Conservation (phyloP, 2,113 vertebrate genomes). For the Beaufortia kweichowensis region DNA sequence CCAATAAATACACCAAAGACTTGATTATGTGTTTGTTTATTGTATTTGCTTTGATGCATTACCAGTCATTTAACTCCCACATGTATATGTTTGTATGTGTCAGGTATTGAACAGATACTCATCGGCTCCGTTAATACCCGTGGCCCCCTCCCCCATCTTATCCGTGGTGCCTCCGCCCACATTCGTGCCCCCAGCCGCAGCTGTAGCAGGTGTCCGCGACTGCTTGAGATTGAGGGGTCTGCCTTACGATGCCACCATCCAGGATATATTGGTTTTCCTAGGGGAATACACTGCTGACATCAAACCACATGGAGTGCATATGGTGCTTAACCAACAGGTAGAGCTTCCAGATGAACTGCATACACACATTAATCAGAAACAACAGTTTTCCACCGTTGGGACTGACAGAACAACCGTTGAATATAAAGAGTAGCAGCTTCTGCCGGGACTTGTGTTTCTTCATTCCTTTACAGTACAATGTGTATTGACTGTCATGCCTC, state of each 20-base stretch:
- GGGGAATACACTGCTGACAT: slow-evolving; percentile 91
- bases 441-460: slow-evolving; percentile 15
- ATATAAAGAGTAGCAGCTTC: slow-evolving; percentile 13
- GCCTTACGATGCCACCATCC: slow-evolving; percentile 90
- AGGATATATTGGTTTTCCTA: slow-evolving; percentile 92
- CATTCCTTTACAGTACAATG: slow-evolving; percentile 32
- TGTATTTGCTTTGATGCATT: neutral
- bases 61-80: neutral
- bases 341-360: slow-evolving; percentile 22
- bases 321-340: slow-evolving; percentile 98
- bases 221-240: slow-evolving; percentile 89
- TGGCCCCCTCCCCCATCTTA: slow-evolving; percentile 81
- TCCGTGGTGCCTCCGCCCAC: slow-evolving; percentile 82
- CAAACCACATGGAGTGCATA: slow-evolving; percentile 92
- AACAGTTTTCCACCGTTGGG: neutral
- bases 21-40: neutral
- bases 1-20: neutral
- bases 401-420: neutral
- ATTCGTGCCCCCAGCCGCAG: slow-evolving; percentile 75
- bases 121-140: slow-evolving; percentile 84
- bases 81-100: slow-evolving; percentile 46
- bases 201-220: slow-evolving; percentile 69
- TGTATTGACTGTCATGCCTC: neutral
- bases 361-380: too few species aligned
- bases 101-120: slow-evolving; percentile 94